Evolutionary conservation across 2,888 invertebrate genomes (phyloP).

Genomic region (Zele albiditarsus): DNA sequence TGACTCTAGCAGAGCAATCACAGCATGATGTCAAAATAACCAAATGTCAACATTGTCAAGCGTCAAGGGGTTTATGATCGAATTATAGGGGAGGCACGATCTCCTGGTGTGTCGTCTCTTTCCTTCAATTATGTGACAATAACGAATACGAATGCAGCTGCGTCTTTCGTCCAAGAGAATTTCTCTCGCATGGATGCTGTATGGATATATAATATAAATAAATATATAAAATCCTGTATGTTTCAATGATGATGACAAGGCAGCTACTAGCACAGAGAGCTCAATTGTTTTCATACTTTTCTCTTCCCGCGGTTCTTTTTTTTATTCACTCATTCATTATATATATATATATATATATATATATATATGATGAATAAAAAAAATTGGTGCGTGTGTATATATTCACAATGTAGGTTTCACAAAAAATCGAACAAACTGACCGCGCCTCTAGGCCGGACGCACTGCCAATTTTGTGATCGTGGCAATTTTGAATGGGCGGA

Average conservation of each 20-base stretch:
- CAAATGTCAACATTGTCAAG: constrained; percentile 71
- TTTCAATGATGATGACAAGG: not conserved
- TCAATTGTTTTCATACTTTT: not conserved
- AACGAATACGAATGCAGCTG: constrained; percentile 61
- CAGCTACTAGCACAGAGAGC: not conserved
- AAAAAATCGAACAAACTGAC: constrained; percentile 47
- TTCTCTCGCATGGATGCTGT: not conserved
- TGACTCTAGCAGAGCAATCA: constrained; percentile 43
- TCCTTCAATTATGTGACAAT: constrained; percentile 68
- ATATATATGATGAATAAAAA: not conserved
- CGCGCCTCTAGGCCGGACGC: constrained; percentile 54
- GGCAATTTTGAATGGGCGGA: constrained; percentile 54
- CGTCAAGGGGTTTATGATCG: constrained; percentile 72
- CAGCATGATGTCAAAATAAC: constrained; percentile 72
- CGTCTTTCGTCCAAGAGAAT: constrained; percentile 45
- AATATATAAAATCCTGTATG: constrained; percentile 9
- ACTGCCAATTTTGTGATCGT: constrained; percentile 58
- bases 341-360: not conserved
- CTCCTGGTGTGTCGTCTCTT: constrained; percentile 62
- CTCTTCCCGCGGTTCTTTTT: constrained; percentile 14
- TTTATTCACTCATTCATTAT: not conserved
- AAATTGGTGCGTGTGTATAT: constrained; percentile 18
- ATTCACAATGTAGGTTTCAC: constrained; percentile 31
- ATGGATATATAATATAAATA: not conserved
- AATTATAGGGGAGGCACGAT: constrained; percentile 66